A percentile compares a stretch with the other conserved stretches of the same genome.
These are phyloP conservation scores for Plebejus melissa DNA, from an alignment of 2,888 invertebrate genomes.

Conservation along the genomic window DNA sequence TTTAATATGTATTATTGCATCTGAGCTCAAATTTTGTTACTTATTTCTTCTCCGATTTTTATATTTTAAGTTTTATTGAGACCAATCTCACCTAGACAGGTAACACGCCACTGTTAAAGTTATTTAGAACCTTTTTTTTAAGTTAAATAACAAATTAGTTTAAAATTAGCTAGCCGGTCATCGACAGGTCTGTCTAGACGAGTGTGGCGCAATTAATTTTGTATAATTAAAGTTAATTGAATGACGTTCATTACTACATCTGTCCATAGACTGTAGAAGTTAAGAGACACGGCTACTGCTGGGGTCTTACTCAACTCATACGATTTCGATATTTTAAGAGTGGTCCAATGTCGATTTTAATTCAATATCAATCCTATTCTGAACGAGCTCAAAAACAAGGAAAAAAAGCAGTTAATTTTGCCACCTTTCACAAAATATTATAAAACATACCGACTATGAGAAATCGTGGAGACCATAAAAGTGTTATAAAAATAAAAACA, in stretches of 20 bases:
- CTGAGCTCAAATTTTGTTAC: too few relatives aligned
- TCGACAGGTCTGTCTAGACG: conserved; percentile 14
- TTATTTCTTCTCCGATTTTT: too few relatives aligned
- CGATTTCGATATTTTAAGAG: too few relatives aligned
- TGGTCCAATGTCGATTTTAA: not conserved
- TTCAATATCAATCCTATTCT: not conserved
- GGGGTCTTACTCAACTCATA: not conserved
- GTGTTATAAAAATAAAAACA: conserved; percentile 23
- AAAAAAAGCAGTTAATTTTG: not conserved
- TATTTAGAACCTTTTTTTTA: not conserved
- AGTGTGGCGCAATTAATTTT: conserved; percentile 18
- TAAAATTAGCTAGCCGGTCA: not conserved
- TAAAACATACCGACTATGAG: not conserved
- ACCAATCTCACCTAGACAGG: not conserved
- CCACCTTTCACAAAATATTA: not conserved
- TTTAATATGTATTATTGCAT: too few relatives aligned
- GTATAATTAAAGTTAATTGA: conserved; percentile 7
- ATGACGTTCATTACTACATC: conserved; percentile 15
- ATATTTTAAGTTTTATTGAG: too few relatives aligned
- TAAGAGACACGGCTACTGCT: not conserved
- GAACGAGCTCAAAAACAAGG: not conserved
- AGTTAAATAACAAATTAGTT: not conserved
- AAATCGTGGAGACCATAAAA: conserved; percentile 32
- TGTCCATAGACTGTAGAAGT: not conserved
- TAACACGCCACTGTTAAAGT: not conserved